Percentiles rank a stretch among this genome's conserved stretches.
These are phyloP conservation scores for Sebastes miniatus DNA, from an alignment of 2,797 vertebrate species.

Conservation along the genomic window DNA sequence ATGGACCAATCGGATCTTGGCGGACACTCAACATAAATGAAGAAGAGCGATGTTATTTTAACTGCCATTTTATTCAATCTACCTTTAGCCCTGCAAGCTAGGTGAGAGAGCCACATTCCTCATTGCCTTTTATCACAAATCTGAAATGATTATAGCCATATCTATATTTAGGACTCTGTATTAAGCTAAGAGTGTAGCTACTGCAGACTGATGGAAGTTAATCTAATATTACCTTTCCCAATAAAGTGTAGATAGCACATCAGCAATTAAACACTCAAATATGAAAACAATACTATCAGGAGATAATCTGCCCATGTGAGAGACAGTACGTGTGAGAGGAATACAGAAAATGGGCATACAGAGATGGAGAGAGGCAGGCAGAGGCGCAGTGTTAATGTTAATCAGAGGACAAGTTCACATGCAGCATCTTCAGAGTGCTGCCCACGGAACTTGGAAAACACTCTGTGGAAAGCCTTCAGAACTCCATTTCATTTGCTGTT, in stretches of 20 bases:
- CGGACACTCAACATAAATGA: not conserved
- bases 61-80: slow-evolving; percentile 11
- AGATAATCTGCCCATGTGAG: slow-evolving; percentile 32
- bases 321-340: slow-evolving; percentile 24
- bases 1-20: not conserved
- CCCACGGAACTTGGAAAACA: slow-evolving; percentile 1
- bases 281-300: slow-evolving; percentile 33
- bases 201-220: slow-evolving; percentile 22
- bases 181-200: not conserved
- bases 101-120: not conserved
- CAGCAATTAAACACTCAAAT: slow-evolving; percentile 48
- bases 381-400: slow-evolving; percentile 6
- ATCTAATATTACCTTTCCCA: slow-evolving; percentile 32
- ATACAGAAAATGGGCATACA: not conserved
- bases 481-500: slow-evolving; percentile 17
- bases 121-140: slow-evolving; percentile 12
- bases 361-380: slow-evolving; percentile 4
- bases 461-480: slow-evolving; percentile 9
- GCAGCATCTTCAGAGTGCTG: slow-evolving; percentile 27
- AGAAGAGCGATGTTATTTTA: slow-evolving; percentile 13
- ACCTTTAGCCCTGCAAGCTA: slow-evolving; percentile 16
- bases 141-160: not conserved
- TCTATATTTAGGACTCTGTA: slow-evolving; percentile 11
- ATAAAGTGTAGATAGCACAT: slow-evolving; percentile 49
- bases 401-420: slow-evolving; percentile 26